Percentiles rank a stretch among this genome's conserved stretches.
phyloP scores from a whole-genome alignment of 2,113 vertebrate species.

The Gnathonemus longibarbis region DNA sequence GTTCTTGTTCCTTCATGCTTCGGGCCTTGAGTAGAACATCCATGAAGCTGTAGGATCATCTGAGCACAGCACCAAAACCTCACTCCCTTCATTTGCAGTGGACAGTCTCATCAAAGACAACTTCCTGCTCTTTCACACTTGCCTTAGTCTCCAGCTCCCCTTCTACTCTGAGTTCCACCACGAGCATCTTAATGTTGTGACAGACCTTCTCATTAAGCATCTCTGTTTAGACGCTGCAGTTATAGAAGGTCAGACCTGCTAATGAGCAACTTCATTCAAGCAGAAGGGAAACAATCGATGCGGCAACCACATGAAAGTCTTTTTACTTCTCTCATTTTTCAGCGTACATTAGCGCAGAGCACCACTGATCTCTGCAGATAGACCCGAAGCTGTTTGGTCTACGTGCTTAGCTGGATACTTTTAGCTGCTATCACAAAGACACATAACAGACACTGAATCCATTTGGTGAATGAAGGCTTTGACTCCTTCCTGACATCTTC shows the following conservation, averaged over 20 bases:
- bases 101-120: not conserved
- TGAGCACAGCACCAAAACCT: not conserved
- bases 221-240: not conserved
- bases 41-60: not conserved
- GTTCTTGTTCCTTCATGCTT: not conserved
- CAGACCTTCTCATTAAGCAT: slow-evolving; percentile 8
- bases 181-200: not conserved
- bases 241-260: not conserved
- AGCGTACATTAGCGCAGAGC: not conserved
- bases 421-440: not conserved
- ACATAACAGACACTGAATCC: not conserved
- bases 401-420: not conserved
- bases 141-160: not conserved
- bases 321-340: not conserved
- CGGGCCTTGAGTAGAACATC: not conserved
- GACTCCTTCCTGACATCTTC: not conserved
- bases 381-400: not conserved
- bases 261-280: not conserved
- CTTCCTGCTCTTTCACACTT: not conserved
- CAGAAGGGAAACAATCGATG: not conserved
- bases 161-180: not conserved
- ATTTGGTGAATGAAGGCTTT: not conserved
- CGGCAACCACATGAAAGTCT: too few species aligned
- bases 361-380: not conserved
- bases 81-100: not conserved